Conservation (phyloP, 2,888 invertebrate species). For the Philopedon plagiatum region DNA sequence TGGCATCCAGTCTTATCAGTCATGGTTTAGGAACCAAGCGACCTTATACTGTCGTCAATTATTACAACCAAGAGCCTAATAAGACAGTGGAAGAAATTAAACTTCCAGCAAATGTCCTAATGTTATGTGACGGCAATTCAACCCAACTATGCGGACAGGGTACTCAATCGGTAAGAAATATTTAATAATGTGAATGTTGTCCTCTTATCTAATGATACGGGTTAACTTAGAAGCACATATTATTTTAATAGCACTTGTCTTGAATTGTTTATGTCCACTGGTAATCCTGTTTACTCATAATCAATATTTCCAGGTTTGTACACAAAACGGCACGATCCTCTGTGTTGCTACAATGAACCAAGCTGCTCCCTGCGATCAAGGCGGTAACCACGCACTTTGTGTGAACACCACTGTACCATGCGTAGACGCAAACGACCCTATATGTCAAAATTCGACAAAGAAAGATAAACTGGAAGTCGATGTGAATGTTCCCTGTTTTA, state of each 20-base stretch:
- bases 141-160: constrained; percentile 62
- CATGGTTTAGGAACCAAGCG: constrained; percentile 42
- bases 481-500: constrained; percentile 63
- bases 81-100: constrained; percentile 60
- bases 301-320: constrained; percentile 59
- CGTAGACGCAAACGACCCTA: constrained; percentile 56
- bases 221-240: too few relatives aligned
- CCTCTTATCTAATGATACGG: too few relatives aligned
- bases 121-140: constrained; percentile 62
- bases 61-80: constrained; percentile 62
- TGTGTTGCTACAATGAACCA: constrained; percentile 62
- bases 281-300: too few relatives aligned
- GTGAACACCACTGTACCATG: constrained; percentile 61
- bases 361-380: constrained; percentile 59
- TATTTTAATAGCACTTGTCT: too few relatives aligned
- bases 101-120: constrained; percentile 62
- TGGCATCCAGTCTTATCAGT: constrained; percentile 53
- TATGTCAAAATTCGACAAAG: constrained; percentile 58
- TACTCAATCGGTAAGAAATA: constrained; percentile 48
- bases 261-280: too few relatives aligned
- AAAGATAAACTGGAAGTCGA: constrained; percentile 55
- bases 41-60: constrained; percentile 63
- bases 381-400: constrained; percentile 56
- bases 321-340: constrained; percentile 62
- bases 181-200: too few relatives aligned